Percentiles rank a stretch among this genome's conserved stretches.
Evolutionary conservation across 2,888 invertebrate genomes (phyloP).

Genomic region (Cheilosia pagana): DNA sequence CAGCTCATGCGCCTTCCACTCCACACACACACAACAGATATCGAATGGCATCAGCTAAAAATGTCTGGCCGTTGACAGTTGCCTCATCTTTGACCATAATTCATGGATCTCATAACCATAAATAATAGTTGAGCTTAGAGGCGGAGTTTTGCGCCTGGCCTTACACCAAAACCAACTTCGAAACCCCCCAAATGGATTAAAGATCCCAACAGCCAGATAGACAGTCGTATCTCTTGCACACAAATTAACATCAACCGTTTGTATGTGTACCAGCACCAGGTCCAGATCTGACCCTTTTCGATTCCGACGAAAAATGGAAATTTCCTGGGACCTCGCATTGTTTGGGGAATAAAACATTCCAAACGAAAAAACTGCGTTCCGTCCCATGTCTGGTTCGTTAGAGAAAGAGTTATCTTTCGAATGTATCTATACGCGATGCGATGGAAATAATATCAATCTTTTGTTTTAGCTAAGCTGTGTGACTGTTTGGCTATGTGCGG

Average conservation of each 20-base stretch:
- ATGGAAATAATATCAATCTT: constrained; percentile 73
- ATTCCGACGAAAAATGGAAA: constrained; percentile 73
- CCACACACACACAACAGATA: constrained; percentile 39
- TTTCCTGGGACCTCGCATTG: constrained; percentile 54
- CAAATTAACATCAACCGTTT: constrained; percentile 56
- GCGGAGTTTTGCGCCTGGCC: constrained; percentile 44
- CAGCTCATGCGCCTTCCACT: constrained; percentile 22
- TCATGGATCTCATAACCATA: constrained; percentile 71
- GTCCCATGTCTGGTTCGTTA: constrained; percentile 71
- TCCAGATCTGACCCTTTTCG: constrained; percentile 72
- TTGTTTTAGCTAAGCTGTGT: constrained; percentile 60
- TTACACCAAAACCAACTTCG: not conserved
- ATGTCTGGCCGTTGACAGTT: constrained; percentile 63
- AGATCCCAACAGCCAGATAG: constrained; percentile 42
- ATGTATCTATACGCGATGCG: constrained; percentile 59
- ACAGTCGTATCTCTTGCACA: constrained; percentile 32
- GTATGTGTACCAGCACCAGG: constrained; percentile 8
- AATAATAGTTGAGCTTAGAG: constrained; percentile 70
- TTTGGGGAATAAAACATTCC: constrained; percentile 35
- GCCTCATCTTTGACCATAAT: constrained; percentile 68
- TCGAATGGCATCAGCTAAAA: constrained; percentile 48
- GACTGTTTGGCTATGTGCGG: constrained; percentile 12
- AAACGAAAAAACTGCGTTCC: constrained; percentile 25
- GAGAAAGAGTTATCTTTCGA: constrained; percentile 63
- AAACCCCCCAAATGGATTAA: constrained; percentile 29